Conservation (phyloP, 2,797 vertebrate genomes). For the Chaetodon trifasciatus region DNA sequence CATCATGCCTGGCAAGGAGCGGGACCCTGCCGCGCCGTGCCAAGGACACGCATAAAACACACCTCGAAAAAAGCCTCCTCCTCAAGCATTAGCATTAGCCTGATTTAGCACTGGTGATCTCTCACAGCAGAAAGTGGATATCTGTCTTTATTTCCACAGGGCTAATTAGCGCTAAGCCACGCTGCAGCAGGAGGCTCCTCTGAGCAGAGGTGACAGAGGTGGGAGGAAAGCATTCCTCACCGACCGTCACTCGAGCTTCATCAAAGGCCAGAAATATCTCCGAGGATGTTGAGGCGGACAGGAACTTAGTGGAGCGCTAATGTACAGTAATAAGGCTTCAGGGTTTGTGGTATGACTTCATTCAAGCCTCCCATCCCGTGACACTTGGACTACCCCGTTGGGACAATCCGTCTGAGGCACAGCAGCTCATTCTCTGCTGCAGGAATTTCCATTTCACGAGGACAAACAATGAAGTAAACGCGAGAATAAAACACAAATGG, state of each 20-base stretch:
- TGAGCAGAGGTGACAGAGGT: slow-evolving; percentile 54
- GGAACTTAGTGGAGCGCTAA: slow-evolving; percentile 58
- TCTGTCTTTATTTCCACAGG: slow-evolving; percentile 57
- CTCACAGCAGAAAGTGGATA: slow-evolving; percentile 44
- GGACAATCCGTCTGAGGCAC: slow-evolving; percentile 37
- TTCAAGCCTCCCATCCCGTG: slow-evolving; percentile 49
- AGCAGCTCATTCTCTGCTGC: slow-evolving; percentile 45
- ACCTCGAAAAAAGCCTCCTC: slow-evolving; percentile 34
- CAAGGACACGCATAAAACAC: slow-evolving; percentile 76
- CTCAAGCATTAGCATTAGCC: slow-evolving; percentile 52
- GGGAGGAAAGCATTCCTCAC: slow-evolving; percentile 43
- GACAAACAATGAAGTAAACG: slow-evolving; percentile 20
- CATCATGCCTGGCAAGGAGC: slow-evolving; percentile 56
- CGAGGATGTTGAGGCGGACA: slow-evolving; percentile 55
- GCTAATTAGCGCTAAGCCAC: slow-evolving; percentile 61
- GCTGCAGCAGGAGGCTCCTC: slow-evolving; percentile 28
- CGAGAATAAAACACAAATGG: slow-evolving; percentile 7
- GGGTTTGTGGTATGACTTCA: slow-evolving; percentile 60
- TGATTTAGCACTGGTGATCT: slow-evolving; percentile 54
- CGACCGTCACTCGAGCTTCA: slow-evolving; percentile 54
- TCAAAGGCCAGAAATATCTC: slow-evolving; percentile 67
- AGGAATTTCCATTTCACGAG: slow-evolving; percentile 19
- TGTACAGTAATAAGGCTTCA: slow-evolving; percentile 65
- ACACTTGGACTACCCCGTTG: slow-evolving; percentile 3
- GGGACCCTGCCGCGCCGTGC: slow-evolving; percentile 52